Evolutionary conservation across 2,888 invertebrate genomes (phyloP).

Genomic region (Platycheirus rosarum): DNA sequence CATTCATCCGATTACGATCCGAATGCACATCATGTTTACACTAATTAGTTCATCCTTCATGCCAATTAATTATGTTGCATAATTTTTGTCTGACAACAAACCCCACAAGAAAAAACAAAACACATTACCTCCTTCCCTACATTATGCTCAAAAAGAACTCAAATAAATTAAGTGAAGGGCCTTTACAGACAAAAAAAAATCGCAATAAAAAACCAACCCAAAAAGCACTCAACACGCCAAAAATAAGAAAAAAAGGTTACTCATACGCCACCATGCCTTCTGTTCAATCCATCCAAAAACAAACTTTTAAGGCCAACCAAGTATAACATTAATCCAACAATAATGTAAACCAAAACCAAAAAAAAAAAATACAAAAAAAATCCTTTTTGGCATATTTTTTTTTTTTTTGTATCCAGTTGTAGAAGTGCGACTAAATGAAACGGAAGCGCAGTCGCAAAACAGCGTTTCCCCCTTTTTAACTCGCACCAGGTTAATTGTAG

Average conservation of each 20-base stretch:
- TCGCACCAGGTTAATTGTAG: slow-evolving; percentile 60
- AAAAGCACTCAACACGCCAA: slow-evolving; percentile 28
- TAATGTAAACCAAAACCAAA: slow-evolving; percentile 13
- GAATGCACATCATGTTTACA: slow-evolving; percentile 9
- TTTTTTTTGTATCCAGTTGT: slow-evolving; percentile 38
- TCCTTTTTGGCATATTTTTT: slow-evolving; percentile 10
- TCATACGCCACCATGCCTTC: slow-evolving; percentile 52
- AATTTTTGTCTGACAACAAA: slow-evolving; percentile 25
- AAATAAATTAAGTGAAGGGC: slow-evolving; percentile 58
- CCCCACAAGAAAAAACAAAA: not conserved
- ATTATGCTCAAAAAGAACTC: slow-evolving; percentile 3
- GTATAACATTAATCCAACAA: slow-evolving; percentile 20
- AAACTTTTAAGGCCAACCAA: not conserved
- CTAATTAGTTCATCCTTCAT: slow-evolving; percentile 18
- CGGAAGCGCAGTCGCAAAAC: slow-evolving; percentile 72
- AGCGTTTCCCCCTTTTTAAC: slow-evolving; percentile 38
- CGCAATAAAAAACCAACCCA: slow-evolving; percentile 4
- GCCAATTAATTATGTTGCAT: slow-evolving; percentile 22
- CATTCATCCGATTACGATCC: not conserved
- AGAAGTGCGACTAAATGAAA: slow-evolving; percentile 56
- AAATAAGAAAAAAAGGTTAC: slow-evolving; percentile 48
- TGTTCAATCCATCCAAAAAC: slow-evolving; percentile 17
- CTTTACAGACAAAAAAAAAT: slow-evolving; percentile 1
- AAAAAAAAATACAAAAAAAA: not conserved
- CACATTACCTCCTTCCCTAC: no score